Evolutionary conservation across 1,140 invertebrate species (phyloP).

Genomic region (Aplysia californica): DNA sequence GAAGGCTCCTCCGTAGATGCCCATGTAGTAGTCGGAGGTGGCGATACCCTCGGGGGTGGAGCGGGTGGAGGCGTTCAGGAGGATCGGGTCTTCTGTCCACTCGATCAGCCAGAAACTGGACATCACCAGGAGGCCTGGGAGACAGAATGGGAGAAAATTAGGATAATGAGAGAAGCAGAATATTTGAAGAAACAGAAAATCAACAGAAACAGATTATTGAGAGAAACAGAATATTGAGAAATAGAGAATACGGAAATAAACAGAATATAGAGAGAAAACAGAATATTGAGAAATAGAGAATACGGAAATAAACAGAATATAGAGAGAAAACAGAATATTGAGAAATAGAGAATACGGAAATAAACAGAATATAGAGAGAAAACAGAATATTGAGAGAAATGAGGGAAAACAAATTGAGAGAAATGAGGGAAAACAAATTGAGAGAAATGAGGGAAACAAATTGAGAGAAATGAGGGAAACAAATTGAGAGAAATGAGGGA

Average conservation of each 20-base stretch:
- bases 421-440: not conserved
- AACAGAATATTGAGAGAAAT: not conserved
- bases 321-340: not conserved
- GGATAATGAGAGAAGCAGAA: not conserved
- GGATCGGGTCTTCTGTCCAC: conserved; percentile 57
- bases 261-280: not conserved
- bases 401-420: not conserved
- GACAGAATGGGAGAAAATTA: conserved; percentile 37
- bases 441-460: not conserved
- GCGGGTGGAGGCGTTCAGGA: conserved; percentile 33
- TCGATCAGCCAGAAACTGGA: conserved; percentile 57
- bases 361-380: not conserved
- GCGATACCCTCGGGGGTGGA: conserved; percentile 13
- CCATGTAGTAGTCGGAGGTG: conserved; percentile 38
- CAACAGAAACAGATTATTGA: not conserved
- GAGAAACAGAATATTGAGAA: not conserved
- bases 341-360: no score
- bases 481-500: no score
- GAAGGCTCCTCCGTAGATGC: conserved; percentile 49
- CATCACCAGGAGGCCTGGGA: conserved; percentile 44
- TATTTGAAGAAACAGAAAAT: not conserved
- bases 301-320: not conserved
- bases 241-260: not conserved
- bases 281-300: not conserved
- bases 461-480: no score